Percentiles rank a stretch among this genome's conserved stretches.
Conservation (phyloP, 2,797 vertebrate species). For the Scyliorhinus canicula region DNA sequence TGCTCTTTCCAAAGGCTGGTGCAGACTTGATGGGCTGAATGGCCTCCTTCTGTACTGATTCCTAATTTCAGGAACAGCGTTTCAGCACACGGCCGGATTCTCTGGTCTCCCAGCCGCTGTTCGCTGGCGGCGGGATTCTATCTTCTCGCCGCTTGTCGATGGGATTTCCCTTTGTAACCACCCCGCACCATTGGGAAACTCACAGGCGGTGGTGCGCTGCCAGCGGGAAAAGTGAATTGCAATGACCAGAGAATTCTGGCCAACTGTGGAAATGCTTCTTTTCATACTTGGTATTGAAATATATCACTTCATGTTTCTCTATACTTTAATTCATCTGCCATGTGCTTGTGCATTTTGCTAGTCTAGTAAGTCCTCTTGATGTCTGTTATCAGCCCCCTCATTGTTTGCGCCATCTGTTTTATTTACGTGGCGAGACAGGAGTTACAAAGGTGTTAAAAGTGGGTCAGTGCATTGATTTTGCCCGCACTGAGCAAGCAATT, state of each 20-base stretch:
- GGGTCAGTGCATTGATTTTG: background rate
- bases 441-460: background rate
- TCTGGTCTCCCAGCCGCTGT: too few species aligned
- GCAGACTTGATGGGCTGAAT: too few species aligned
- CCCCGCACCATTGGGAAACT: too few species aligned
- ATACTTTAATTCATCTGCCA: background rate
- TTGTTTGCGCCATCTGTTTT: too few species aligned
- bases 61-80: background rate
- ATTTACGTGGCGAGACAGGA: background rate
- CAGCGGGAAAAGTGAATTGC: too few species aligned
- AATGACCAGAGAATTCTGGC: too few species aligned
- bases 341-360: background rate
- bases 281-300: background rate
- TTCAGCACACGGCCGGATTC: background rate
- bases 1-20: too few species aligned
- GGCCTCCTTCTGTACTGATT: too few species aligned
- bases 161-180: too few species aligned
- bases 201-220: too few species aligned
- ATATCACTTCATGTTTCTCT: background rate
- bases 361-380: background rate
- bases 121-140: too few species aligned
- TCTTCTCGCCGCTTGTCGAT: too few species aligned
- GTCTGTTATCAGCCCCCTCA: background rate
- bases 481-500: background rate
- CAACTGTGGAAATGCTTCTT: background rate